Conservation (phyloP, 2,797 vertebrate genomes). For the Sebastes elongatus region DNA sequence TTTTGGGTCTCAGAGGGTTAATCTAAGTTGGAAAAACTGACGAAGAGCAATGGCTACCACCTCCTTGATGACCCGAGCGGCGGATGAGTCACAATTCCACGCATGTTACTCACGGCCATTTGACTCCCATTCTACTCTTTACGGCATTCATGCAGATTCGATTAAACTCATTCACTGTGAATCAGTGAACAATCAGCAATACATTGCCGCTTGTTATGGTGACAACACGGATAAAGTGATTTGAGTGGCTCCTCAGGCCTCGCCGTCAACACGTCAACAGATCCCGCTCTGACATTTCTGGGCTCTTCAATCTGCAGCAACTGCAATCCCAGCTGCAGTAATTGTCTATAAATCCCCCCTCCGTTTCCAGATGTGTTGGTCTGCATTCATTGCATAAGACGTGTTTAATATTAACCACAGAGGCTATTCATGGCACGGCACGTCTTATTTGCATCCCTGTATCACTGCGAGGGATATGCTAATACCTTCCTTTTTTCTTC, state of each 20-base stretch:
- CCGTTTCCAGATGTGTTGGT: slow-evolving; percentile 42
- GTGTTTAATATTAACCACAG: slow-evolving; percentile 57
- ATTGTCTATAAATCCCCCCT: slow-evolving; percentile 41
- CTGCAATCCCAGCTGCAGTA: slow-evolving; percentile 31
- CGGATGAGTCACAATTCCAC: neutral
- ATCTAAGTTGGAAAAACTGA: neutral
- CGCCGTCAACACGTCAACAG: slow-evolving; percentile 37
- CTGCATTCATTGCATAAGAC: slow-evolving; percentile 62
- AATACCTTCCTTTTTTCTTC: slow-evolving; percentile 49
- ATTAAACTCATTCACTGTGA: slow-evolving; percentile 32
- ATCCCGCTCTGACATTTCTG: slow-evolving; percentile 18
- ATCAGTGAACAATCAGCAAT: slow-evolving; percentile 42
- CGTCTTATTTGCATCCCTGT: slow-evolving; percentile 62
- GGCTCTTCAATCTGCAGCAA: slow-evolving; percentile 26
- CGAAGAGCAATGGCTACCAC: neutral
- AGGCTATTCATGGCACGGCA: slow-evolving; percentile 40
- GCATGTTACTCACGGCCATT: slow-evolving; percentile 24
- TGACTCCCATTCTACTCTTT: slow-evolving; percentile 31
- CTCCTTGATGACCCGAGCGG: neutral
- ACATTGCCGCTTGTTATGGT: slow-evolving; percentile 14
- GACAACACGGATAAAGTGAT: slow-evolving; percentile 28
- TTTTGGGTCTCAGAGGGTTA: neutral
- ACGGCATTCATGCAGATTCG: slow-evolving; percentile 21
- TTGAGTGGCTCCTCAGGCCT: slow-evolving; percentile 24
- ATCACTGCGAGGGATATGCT: slow-evolving; percentile 71